Conservation (phyloP, 2,113 vertebrate genomes). For the Muntiacus muntjak region DNA sequence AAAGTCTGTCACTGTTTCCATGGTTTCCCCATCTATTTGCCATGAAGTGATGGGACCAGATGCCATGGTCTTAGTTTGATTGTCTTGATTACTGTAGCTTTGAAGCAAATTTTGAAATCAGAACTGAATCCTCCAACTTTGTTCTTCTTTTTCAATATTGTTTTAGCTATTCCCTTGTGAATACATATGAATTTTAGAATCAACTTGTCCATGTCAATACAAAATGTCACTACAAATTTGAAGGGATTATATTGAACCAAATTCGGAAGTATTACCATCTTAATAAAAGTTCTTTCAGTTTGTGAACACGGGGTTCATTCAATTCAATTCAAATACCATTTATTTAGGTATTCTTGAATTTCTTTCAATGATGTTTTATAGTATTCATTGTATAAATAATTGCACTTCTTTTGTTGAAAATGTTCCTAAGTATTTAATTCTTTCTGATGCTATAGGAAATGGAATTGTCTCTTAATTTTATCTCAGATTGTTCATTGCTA, state of each 20-base stretch:
- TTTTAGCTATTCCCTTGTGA: background rate
- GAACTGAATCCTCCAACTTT: background rate
- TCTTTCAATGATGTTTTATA: background rate
- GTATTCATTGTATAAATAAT: background rate
- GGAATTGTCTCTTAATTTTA: background rate
- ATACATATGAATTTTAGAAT: background rate
- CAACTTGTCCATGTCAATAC: background rate
- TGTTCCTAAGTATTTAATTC: background rate
- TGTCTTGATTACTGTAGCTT: background rate
- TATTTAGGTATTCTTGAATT: background rate
- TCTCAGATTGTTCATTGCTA: background rate
- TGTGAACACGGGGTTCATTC: background rate
- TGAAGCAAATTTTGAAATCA: background rate
- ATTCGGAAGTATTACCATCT: background rate
- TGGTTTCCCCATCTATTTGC: background rate
- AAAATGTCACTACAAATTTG: background rate
- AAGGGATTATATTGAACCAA: background rate
- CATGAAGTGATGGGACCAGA: background rate
- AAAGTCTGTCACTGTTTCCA: background rate
- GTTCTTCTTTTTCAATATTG: background rate
- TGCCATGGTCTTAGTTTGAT: background rate
- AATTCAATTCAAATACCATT: no score
- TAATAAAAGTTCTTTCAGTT: background rate
- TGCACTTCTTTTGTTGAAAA: background rate
- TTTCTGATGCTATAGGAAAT: background rate